Evolutionary conservation across 2,797 vertebrate species (phyloP), one percentile per base, ranked within the genome.

Genomic region (Gouania willdenowi): DNA sequence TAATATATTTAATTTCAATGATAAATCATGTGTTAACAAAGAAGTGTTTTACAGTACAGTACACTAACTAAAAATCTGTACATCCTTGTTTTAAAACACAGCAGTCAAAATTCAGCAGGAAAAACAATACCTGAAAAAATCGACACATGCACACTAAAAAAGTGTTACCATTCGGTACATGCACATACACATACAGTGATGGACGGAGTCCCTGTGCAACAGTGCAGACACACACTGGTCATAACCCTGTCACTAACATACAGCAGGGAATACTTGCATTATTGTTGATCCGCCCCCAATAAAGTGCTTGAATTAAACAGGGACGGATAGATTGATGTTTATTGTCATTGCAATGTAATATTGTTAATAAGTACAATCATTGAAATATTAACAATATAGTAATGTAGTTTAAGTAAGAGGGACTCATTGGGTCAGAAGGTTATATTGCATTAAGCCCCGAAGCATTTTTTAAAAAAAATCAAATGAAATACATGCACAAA

Each of bases 1-100:
- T 67, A 80, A 80, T 56, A 63, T 35, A 62, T 79, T 72, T 71
- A 76, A 69, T 74, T 14, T 22, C 27, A 54, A 66, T 33, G 26
- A 58, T 47, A 70, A 62, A 62, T 55, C 34, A 62, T 64, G 59
- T 44, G 52, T 26, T 66, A 60, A 49, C 32, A 52, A 71, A 35
- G 37, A 17, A 58, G 38, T 56, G 65, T 66, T 58, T 56, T 51
- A 74, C 40, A 58, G 56, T 62, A 38, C 49, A 64, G 54, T 62
- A 5, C 35, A 38, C 41, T 58, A 13, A 58, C 32, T 36, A 60
- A 46, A 71, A 68, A 71, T 40, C 37, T 54, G 49, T 51, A 68
- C 14, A 63, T 50, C 46, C 36, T 25, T 34, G 29, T 15, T 35
- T 53, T 59, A 58, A 39, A 32, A 17, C 4, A 8, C 41, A 45